Percentiles rank a stretch among this genome's conserved stretches.
phyloP scores from a whole-genome alignment of 2,113 vertebrate genomes.

The Grantiella picta region DNA sequence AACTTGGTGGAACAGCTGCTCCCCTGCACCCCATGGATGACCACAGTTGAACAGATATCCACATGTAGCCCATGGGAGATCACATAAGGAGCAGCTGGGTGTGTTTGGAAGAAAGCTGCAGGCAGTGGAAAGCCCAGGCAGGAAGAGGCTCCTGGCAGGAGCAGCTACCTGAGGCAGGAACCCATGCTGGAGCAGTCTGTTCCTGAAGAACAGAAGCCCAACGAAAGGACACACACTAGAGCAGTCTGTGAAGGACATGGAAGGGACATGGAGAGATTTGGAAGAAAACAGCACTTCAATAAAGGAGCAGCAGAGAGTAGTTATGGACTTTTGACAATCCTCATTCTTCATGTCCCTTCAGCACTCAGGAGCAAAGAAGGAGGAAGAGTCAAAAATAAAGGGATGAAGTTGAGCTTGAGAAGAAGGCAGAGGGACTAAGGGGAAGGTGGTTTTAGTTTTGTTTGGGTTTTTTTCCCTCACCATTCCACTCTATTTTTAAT shows the following conservation, averaged over 20 bases:
- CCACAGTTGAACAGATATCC: background rate
- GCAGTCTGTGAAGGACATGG: background rate
- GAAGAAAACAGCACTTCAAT: background rate
- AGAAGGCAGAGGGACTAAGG: background rate
- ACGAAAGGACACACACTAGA: background rate
- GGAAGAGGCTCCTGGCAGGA: background rate
- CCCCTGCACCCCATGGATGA: background rate
- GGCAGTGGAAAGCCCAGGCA: background rate
- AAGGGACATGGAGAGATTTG: background rate
- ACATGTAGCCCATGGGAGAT: background rate
- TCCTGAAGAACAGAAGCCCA: background rate
- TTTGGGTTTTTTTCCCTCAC: background rate
- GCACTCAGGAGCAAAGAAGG: rapidly evolving
- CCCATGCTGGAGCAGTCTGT: background rate
- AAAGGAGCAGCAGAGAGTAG: background rate
- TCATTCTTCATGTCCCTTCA: background rate
- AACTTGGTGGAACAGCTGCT: background rate
- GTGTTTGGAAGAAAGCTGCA: background rate
- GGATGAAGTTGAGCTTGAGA: background rate
- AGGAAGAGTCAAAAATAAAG: background rate
- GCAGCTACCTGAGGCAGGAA: rapidly evolving
- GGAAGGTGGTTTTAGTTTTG: background rate
- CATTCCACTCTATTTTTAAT: background rate
- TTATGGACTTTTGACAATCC: background rate
- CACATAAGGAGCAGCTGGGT: background rate